These are phyloP conservation scores for Subacronicta megacephala DNA, from an alignment of 2,888 invertebrate species.

Conservation along the genomic window DNA sequence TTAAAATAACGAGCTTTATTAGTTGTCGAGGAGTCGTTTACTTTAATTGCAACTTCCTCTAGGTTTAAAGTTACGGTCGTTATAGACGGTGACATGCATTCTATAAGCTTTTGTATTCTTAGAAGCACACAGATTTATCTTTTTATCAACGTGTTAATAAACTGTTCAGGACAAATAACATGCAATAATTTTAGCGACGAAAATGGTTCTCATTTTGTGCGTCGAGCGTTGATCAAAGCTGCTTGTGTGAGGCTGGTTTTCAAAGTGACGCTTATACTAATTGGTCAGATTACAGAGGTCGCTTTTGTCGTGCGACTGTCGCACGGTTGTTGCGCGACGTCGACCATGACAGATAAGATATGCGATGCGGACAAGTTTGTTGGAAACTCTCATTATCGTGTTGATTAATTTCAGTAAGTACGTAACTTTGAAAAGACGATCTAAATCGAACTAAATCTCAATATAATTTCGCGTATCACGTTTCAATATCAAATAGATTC, in stretches of 20 bases:
- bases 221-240: conserved; percentile 79
- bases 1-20: conserved; percentile 70
- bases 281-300: conserved; percentile 79
- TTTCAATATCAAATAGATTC: neutral
- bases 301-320: conserved; percentile 61
- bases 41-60: conserved; percentile 76
- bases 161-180: conserved; percentile 70
- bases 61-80: conserved; percentile 70
- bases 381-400: conserved; percentile 29
- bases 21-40: conserved; percentile 63
- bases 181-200: conserved; percentile 75
- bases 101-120: conserved; percentile 71
- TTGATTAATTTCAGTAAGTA: conserved; percentile 15
- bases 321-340: conserved; percentile 54
- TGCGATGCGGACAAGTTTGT: conserved; percentile 35
- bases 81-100: conserved; percentile 76
- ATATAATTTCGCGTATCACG: neutral
- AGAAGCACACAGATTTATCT: conserved; percentile 65
- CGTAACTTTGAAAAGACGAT: conserved; percentile 1
- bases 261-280: conserved; percentile 80
- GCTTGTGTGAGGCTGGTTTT: conserved; percentile 66
- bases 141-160: conserved; percentile 75
- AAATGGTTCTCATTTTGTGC: conserved; percentile 80
- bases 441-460: neutral
- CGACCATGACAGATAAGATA: conserved; percentile 58